These are phyloP conservation scores for Pocillopora grandis DNA, from an alignment of 92 coral and sea anemone species.

Conservation along the genomic window DNA sequence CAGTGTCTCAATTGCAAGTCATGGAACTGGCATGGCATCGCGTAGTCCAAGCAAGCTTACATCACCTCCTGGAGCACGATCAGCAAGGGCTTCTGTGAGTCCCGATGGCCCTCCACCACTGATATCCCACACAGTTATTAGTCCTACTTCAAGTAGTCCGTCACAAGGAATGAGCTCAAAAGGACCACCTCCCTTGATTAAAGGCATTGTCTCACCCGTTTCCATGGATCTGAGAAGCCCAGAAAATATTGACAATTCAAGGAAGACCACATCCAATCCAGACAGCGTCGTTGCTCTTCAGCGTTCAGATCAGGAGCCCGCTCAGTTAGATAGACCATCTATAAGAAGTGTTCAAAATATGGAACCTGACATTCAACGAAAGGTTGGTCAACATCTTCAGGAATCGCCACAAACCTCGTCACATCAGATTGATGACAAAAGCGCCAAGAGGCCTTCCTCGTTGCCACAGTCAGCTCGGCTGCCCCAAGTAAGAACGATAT, in stretches of 20 bases:
- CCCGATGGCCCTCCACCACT: conserved; percentile 74
- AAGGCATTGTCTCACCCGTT: conserved; percentile 19
- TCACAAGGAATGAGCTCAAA: conserved; percentile 55
- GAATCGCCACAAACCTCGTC: background rate
- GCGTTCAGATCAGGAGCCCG: background rate
- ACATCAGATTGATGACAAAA: background rate
- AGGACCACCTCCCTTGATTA: conserved; percentile 84
- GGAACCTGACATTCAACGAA: conserved; percentile 1
- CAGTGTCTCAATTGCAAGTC: conserved; percentile 36
- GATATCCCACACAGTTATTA: conserved; percentile 51
- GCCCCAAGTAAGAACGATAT: conserved; percentile 65
- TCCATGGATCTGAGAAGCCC: conserved; percentile 12
- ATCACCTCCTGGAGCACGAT: conserved; percentile 52
- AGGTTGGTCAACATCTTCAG: background rate
- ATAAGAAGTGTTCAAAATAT: background rate
- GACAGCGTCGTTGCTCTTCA: background rate
- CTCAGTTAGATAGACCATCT: background rate
- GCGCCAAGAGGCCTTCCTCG: background rate
- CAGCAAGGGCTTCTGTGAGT: conserved; percentile 41
- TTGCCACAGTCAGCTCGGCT: background rate
- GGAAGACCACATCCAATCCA: conserved; percentile 2
- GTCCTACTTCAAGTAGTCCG: conserved; percentile 35
- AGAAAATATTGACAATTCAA: conserved; percentile 13
- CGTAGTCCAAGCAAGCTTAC: conserved; percentile 53
- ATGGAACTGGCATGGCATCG: background rate